These are phyloP conservation scores for Zenarchopterus dispar DNA, from an alignment of 2,797 vertebrate species.

Conservation along the genomic window DNA sequence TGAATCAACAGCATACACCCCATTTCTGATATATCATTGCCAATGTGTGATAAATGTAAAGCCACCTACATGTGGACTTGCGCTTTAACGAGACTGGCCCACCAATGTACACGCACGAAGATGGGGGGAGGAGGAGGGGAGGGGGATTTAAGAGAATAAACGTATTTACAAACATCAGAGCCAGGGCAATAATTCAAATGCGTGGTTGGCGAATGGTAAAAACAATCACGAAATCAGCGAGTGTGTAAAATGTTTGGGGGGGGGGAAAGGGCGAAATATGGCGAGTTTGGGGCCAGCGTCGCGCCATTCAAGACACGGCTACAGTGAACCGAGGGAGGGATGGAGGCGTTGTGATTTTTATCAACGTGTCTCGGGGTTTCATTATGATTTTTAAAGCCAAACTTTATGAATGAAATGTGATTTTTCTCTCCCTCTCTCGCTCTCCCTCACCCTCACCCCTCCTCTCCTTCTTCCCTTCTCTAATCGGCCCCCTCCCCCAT, in stretches of 20 bases:
- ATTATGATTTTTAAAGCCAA: conserved; percentile 90
- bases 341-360: conserved; percentile 80
- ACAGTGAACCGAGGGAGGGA: conserved; percentile 65
- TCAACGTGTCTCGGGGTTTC: conserved; percentile 85
- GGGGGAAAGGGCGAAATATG: conserved; percentile 70
- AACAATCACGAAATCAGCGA: conserved; percentile 77
- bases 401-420: conserved; percentile 91
- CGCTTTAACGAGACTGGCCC: conserved; percentile 37
- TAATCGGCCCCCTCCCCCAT: conserved; percentile 75
- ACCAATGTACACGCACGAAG: background rate
- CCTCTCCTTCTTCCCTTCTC: conserved; percentile 74
- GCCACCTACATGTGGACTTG: conserved; percentile 58
- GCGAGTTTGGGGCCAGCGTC: conserved; percentile 75
- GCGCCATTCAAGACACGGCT: conserved; percentile 72
- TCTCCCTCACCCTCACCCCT: conserved; percentile 74
- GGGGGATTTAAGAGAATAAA: conserved; percentile 2
- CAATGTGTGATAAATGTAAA: conserved; percentile 62
- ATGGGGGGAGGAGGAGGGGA: background rate
- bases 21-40: conserved; percentile 65
- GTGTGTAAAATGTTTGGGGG: conserved; percentile 74
- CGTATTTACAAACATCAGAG: conserved; percentile 25
- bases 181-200: conserved; percentile 48
- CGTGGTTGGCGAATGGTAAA: conserved; percentile 40
- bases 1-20: conserved; percentile 78
- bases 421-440: conserved; percentile 75